Evolutionary conservation across 1,140 invertebrate species (phyloP), one percentile per base, ranked within the genome.

Genomic region (Drosophila pectinifera): DNA sequence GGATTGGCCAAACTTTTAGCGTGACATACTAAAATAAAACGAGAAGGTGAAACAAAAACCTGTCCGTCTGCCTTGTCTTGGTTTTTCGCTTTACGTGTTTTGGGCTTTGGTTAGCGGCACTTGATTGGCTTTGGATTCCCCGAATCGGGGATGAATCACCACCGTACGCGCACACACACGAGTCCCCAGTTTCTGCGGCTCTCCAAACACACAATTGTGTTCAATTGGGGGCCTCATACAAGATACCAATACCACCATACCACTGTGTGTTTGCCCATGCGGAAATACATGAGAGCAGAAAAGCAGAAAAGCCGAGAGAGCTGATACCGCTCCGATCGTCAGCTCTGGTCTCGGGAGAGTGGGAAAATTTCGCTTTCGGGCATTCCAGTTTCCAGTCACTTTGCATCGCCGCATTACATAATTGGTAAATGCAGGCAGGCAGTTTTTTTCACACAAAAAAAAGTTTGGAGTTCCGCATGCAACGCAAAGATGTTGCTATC

Each of bases 61-160:
- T 59, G 84, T 76, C 59, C 42, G 78, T 78, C 69, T 82, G 64
- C 64, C 54, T 62, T 54, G 43, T 68, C 28, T 53, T 51, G 45
- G 45, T 34, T 65, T 68, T 68, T 51, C 45, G 61, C 46, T 70
- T 53, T 36, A 53, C 49, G 49, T 36, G 14, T 34, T 36, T 53
- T 53, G 36, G 31, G 49, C 20, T 51, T 51, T 14, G 18, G 49
- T 51, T 78, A 51, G 49, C 53, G 57, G 79, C 82, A 88, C 64
- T 86, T 88, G 79, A 64, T 82, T 78, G 56, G 69, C 68, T 82
- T 84, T 68, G 81, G 82, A 83, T 89, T 89, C 83, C 83, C 83
- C 84, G 80, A 88, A 88, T 63, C 54, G 36, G 11, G 18, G 10
- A 69, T 88, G 83, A 88, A 67, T 88, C 83, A 88, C 69, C 62